A percentile compares a stretch with the other conserved stretches of the same genome.
phyloP scores from a whole-genome alignment of 2,888 invertebrate genomes.

The Tetragonisca angustula region DNA sequence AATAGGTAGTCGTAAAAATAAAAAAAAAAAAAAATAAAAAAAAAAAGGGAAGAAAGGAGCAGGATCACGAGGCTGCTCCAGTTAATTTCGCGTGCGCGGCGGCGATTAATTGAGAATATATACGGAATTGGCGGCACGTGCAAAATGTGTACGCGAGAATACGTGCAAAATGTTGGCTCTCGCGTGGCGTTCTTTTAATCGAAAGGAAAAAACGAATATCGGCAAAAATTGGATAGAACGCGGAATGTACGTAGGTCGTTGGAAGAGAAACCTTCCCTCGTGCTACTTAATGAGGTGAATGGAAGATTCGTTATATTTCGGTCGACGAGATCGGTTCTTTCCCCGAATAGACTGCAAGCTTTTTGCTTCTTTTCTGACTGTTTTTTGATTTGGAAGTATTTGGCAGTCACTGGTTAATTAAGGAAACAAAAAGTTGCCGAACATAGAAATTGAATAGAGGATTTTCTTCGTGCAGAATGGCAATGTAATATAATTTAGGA shows the following conservation, averaged over 20 bases:
- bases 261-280: neutral
- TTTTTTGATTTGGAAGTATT: neutral
- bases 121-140: conserved; percentile 15
- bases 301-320: neutral
- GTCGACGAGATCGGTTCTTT: neutral
- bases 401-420: neutral
- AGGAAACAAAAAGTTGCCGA: neutral
- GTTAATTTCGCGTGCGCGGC: conserved; percentile 8
- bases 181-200: neutral
- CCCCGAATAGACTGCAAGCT: neutral
- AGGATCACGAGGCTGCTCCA: conserved; percentile 14
- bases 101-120: conserved; percentile 22
- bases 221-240: neutral
- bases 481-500: no score
- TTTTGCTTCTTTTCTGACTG: neutral
- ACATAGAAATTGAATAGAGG: neutral
- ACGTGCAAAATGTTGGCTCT: no score
- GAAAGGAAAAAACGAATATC: neutral
- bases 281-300: neutral
- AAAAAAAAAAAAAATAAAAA: no score
- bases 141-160: conserved; percentile 8
- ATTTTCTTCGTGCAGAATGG: no score
- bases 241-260: no score
- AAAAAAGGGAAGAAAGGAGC: neutral
- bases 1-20: neutral